phyloP scores from a whole-genome alignment of 2,888 invertebrate genomes.

The Rhagophthalmus giganteus region DNA sequence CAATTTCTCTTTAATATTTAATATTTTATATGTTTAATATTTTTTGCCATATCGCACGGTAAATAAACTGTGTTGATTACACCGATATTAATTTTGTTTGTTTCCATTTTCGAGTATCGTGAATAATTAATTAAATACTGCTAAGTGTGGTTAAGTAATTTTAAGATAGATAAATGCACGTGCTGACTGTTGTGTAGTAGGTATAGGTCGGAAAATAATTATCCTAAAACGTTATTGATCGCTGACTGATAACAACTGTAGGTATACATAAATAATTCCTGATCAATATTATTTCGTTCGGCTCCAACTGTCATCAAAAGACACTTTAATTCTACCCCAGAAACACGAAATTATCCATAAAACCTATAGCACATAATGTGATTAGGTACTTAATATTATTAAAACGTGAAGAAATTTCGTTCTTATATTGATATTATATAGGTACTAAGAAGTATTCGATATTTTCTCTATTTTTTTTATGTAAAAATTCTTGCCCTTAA shows the following conservation, averaged over 20 bases:
- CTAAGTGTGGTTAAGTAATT: too few species aligned
- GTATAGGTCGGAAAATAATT: conserved; percentile 31
- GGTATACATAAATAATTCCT: conserved; percentile 35
- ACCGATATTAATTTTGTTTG: too few species aligned
- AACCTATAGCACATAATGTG: conserved; percentile 28
- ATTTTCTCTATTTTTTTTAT: not conserved
- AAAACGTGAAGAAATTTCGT: conserved; percentile 26
- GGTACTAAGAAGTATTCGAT: not conserved
- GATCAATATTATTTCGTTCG: conserved; percentile 30
- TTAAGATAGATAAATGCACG: too few species aligned
- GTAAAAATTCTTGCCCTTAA: too few species aligned
- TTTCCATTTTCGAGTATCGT: too few species aligned
- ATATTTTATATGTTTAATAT: too few species aligned
- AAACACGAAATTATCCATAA: conserved; percentile 32
- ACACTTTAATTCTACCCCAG: conserved; percentile 24
- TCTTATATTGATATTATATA: conserved; percentile 14
- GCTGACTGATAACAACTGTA: conserved; percentile 23
- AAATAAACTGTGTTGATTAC: too few species aligned
- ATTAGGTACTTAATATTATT: conserved; percentile 32
- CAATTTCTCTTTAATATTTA: too few species aligned
- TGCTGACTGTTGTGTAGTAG: too few species aligned
- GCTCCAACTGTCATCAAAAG: conserved; percentile 32
- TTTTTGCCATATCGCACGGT: too few species aligned
- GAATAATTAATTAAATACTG: too few species aligned
- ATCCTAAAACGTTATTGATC: conserved; percentile 32